phyloP scores from a whole-genome alignment of 2,113 vertebrate species.

The Herpailurus yagouaroundi region DNA sequence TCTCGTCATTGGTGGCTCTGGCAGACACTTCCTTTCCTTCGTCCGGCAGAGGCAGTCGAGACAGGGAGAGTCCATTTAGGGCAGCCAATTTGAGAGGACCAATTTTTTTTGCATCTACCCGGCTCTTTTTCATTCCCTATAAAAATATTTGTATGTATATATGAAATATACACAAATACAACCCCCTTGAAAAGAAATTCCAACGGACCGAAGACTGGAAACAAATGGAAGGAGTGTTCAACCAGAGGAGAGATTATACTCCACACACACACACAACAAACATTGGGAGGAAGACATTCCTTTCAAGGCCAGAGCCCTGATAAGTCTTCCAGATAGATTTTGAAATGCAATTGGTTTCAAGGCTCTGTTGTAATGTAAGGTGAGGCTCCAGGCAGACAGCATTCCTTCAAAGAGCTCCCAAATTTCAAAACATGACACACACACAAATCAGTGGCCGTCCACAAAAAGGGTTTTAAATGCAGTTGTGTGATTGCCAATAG shows the following conservation, averaged over 20 bases:
- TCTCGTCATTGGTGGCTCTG: constrained; percentile 93
- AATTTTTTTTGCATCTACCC: constrained; percentile 93
- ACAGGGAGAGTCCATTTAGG: constrained; percentile 93
- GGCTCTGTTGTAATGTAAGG: constrained; percentile 70
- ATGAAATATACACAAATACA: neutral
- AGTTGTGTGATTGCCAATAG: neutral
- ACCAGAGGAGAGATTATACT: constrained; percentile 6
- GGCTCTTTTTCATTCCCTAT: constrained; percentile 95
- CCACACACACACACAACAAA: constrained; percentile 1
- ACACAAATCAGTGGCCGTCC: neutral
- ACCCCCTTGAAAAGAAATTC: neutral
- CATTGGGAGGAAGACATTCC: constrained; percentile 79
- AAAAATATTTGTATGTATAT: constrained; percentile 62
- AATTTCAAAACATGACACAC: neutral
- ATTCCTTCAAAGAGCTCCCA: constrained; percentile 62
- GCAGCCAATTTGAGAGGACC: constrained; percentile 94
- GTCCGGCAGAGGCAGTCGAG: constrained; percentile 89
- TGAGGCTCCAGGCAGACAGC: constrained; percentile 50
- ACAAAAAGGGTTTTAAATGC: neutral
- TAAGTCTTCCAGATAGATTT: constrained; percentile 77
- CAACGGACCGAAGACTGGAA: neutral
- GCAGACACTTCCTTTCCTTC: constrained; percentile 92
- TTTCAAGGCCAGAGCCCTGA: constrained; percentile 78
- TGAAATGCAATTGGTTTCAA: constrained; percentile 70
- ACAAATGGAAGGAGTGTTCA: neutral